Base-by-base conservation (phyloP, 2,797 vertebrate genomes). In the Pseudochromis fuscus region DNA sequence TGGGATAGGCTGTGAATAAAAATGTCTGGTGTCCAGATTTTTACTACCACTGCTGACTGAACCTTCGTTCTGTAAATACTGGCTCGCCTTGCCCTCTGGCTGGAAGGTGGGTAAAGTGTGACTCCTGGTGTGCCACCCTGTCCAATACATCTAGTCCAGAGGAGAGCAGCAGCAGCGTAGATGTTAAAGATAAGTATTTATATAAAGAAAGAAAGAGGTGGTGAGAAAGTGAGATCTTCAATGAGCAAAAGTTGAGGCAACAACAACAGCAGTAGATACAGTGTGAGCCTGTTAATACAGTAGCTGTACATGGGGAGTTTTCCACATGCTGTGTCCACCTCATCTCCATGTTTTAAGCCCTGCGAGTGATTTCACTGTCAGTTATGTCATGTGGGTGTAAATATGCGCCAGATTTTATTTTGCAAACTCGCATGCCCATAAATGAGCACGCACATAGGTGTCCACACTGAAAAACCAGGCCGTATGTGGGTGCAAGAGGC, bases 361-460 rank as follows among this genome's bases (percentile, higher is more conserved):
- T 21, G 42, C 38, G 49, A 85, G 57, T 58, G 72, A 79, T 76
- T 85, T 75, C 74, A 56, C 67, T 75, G 75, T 86, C 72, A 82
- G 77, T 87, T 84, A 56, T 89, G 82, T 61, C 79, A 80, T 16
- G 56, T 84, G 77, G 83, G 87, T 92, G 86, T 79, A 84, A 88
- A 80, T 87, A 81, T 89, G 88, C 69, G 11, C 24, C 60, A 49
- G 50, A 80, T 84, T 88, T 90, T 78, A 85, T 87, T 89, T 87
- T 77, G 84, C 79, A 81, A 82, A 79, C 76, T 83, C 31, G 35
- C 73, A 76, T 58, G 53, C 44, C 60, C 63, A 75, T 89, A 89
- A 89, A 86, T 67, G 79, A 89, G 86, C 67, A 77, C 62, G 44
- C 87, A 87, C 86, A 76, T 89, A 88, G 89, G 85, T 90, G 89